phyloP scores from a whole-genome alignment of 2,113 vertebrate genomes.

The Ariopsis seemanni region DNA sequence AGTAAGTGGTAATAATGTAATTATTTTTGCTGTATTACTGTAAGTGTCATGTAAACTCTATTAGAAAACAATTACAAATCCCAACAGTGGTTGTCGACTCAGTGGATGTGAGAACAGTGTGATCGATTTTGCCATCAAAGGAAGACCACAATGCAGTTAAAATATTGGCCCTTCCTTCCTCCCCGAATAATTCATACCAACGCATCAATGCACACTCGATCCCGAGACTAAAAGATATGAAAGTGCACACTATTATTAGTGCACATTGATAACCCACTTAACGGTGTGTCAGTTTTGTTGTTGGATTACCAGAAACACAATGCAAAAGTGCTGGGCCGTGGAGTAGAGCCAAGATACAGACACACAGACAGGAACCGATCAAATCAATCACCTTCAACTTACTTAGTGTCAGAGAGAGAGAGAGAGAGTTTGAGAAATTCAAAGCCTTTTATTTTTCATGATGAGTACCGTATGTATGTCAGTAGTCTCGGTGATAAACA shows the following conservation, averaged over 20 bases:
- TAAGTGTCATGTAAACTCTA: neutral
- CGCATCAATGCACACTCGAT: neutral
- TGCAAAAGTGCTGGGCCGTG: neutral
- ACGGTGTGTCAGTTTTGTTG: neutral
- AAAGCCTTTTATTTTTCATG: too few relatives aligned
- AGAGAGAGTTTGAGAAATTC: too few relatives aligned
- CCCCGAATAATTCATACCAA: neutral
- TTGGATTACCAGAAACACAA: neutral
- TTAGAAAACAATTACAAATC: neutral
- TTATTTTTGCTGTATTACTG: neutral
- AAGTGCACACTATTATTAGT: neutral
- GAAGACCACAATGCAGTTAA: neutral
- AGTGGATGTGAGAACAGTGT: neutral
- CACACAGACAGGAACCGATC: neutral
- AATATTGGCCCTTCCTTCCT: slow-evolving; percentile 9
- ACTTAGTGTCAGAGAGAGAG: neutral
- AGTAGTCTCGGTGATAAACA: too few relatives aligned
- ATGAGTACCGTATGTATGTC: too few relatives aligned
- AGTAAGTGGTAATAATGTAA: neutral
- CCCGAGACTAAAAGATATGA: slow-evolving; percentile 1
- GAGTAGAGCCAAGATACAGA: neutral
- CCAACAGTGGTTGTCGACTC: neutral
- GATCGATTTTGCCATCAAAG: neutral
- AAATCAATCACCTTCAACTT: neutral
- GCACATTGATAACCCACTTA: neutral